Evolutionary conservation across 2,888 invertebrate genomes (phyloP), one percentile per base, ranked within the genome.

Genomic region (Meiosimyza decipiens): DNA sequence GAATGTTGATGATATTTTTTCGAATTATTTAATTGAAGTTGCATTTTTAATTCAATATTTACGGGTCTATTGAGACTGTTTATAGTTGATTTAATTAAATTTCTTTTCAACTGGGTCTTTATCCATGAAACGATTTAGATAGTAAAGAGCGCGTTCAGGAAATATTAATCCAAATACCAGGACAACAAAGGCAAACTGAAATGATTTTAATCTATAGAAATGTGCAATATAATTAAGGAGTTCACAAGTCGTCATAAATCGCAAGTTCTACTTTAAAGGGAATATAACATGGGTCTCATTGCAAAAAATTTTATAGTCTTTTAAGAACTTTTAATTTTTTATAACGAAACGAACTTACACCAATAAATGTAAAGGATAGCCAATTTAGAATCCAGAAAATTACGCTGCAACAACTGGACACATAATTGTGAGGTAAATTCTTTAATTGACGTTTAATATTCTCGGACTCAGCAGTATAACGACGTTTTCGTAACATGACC

Each of bases 131-230:
- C 74, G 73, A 74, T 82, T 82, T 3, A 28, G 4, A 4, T 28
- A 28, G 4, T 28, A 28, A 28, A 28, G 3, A 28, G 3, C 28
- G 28, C 28, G 28, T 28, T 28, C 28, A 28, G 28, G 28, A 69
- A 71, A 76, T 6, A 80, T 11, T 5, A 82, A 69, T 9, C 79
- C 79, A 6, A 75, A 60, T 6, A 82, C 67, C 18, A 79, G 63
- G 16, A 62, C 50, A 16, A 67, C 52, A 47, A 70, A 7, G 0
- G 70, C 62, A 13, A 62, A 22, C 70, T 70, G 47, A 6, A 47
- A 54, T 18, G 9, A 15, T 64, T 22, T 22, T 9, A 3, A 6
- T 1, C 1, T 22, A 22, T 22, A 22, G 22, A 22, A 22, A 22
- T 22, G 22, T 22, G 22, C 1, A 2, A 22, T 22, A 22, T 22